Conservation (phyloP, 2,797 vertebrate genomes). For the Clarias platycephalus region DNA sequence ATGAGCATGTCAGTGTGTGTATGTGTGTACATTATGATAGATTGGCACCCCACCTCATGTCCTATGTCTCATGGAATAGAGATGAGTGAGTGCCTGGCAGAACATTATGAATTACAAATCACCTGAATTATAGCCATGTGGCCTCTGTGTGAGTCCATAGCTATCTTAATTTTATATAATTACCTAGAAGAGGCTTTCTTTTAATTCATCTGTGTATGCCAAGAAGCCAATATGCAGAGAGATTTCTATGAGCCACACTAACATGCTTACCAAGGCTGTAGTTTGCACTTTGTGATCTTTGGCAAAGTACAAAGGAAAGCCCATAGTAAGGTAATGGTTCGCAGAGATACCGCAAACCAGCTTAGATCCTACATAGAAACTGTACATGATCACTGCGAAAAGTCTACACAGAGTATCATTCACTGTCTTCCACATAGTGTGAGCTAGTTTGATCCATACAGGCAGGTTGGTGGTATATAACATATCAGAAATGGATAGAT, state of each 20-base stretch:
- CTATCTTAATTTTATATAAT: conserved; percentile 35
- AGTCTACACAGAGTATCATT: conserved; percentile 47
- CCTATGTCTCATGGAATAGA: too few relatives aligned
- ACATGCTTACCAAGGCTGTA: conserved; percentile 42
- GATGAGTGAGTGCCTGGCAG: too few relatives aligned
- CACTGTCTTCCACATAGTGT: not conserved
- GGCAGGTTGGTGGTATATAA: conserved; percentile 65
- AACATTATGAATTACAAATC: too few relatives aligned
- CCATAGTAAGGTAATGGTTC: conserved; percentile 63
- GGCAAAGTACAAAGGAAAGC: conserved; percentile 61
- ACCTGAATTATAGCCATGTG: conserved; percentile 26
- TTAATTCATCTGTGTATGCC: conserved; percentile 54
- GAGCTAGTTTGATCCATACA: conserved; percentile 61
- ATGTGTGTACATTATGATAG: too few relatives aligned
- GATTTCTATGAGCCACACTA: conserved; percentile 60
- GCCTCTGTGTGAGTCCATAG: conserved; percentile 20
- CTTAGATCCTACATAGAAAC: conserved; percentile 65
- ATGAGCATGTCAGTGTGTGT: too few relatives aligned
- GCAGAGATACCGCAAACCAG: conserved; percentile 67
- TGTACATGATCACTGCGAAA: conserved; percentile 58
- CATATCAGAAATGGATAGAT: conserved; percentile 63
- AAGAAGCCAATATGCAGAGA: conserved; percentile 50
- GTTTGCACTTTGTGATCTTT: conserved; percentile 54
- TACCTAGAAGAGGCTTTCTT: conserved; percentile 37
- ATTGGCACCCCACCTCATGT: too few relatives aligned